Percentiles rank a stretch among this genome's conserved stretches.
Evolutionary conservation across 2,113 vertebrate species (phyloP).

Genomic region (Mandrillus leucophaeus): DNA sequence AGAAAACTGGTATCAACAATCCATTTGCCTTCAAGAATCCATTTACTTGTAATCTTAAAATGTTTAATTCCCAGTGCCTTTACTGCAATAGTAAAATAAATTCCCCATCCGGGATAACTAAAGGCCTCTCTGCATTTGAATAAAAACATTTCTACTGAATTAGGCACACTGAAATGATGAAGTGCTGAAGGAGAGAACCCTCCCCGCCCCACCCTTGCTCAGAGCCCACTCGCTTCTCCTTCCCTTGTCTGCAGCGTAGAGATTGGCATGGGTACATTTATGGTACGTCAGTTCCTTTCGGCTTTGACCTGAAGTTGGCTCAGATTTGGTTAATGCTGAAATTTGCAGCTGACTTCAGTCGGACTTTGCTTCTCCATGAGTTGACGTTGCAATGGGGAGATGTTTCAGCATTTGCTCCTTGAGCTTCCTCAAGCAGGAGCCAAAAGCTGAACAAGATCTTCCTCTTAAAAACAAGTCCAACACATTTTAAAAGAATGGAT

Average conservation of each 20-base stretch:
- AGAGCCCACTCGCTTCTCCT: not conserved
- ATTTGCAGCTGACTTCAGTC: not conserved
- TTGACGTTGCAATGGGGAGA: not conserved
- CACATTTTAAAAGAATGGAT: not conserved
- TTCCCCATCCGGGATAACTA: not conserved
- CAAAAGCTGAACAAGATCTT: slow-evolving; percentile 34
- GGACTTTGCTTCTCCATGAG: not conserved
- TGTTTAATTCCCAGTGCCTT: not conserved
- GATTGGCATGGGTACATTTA: not conserved
- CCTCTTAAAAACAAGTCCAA: not conserved
- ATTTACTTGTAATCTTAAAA: not conserved
- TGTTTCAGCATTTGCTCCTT: not conserved
- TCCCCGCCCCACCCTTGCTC: not conserved
- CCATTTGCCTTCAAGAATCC: not conserved
- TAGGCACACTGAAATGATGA: not conserved
- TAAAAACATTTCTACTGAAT: not conserved
- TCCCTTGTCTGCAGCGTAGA: accelerated
- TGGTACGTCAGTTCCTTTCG: not conserved
- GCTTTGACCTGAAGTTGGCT: not conserved
- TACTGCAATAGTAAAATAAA: not conserved
- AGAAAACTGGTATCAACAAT: not conserved
- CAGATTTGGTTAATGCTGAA: not conserved
- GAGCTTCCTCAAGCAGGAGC: not conserved
- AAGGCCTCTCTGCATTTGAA: not conserved
- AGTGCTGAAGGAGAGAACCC: not conserved